Base-by-base conservation (phyloP, 2,888 invertebrate species). In the Tetragonisca angustula region DNA sequence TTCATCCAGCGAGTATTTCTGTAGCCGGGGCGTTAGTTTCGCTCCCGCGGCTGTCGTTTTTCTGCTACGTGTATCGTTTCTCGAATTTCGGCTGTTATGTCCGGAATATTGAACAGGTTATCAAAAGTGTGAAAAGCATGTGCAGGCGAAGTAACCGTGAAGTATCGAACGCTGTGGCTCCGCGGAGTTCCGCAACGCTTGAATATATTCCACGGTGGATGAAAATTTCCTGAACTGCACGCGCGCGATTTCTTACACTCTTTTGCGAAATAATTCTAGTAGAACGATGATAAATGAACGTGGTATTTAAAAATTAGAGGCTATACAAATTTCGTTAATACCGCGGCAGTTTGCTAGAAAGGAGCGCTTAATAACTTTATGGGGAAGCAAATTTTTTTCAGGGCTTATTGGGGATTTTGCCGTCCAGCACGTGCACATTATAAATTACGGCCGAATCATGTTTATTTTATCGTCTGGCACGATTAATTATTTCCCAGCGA, bases 401-500 rank as follows among this genome's bases (percentile, higher is more conserved):
- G 19, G 19, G n/a, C 32, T 36, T 52, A 50, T 70, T 6, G 27
- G 9, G 59, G 43, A 68, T 64, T 83, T 79, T 79, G 56, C 36
- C 56, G 52, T 17, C 27, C 49, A 52, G 9, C 56, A 52, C 50
- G 61, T 32, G 49, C 32, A 27, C 65, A 87, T 87, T 79, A 87
- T 87, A 87, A 87, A 87, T 87, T 82, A 82, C 19, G 36, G 54
- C 36, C 9, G n/a, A 59, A 64, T 56, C 75, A 19, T 43, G 65
- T 54, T 52, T 54, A 67, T 43, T 75, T 56, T 67, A 75, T 43
- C 75, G 21, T 67, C 36, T 43, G 13, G 36, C 13, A 65, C 85
- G 62, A 87, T 87, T 85, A 87, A 87, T 87, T 87, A 87, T 85
- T 85, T 82, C 52, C 73, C 65, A 27, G 49, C 82, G 54, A 87